Conservation (phyloP, 2,797 vertebrate species). For the Taeniopygia guttata region DNA sequence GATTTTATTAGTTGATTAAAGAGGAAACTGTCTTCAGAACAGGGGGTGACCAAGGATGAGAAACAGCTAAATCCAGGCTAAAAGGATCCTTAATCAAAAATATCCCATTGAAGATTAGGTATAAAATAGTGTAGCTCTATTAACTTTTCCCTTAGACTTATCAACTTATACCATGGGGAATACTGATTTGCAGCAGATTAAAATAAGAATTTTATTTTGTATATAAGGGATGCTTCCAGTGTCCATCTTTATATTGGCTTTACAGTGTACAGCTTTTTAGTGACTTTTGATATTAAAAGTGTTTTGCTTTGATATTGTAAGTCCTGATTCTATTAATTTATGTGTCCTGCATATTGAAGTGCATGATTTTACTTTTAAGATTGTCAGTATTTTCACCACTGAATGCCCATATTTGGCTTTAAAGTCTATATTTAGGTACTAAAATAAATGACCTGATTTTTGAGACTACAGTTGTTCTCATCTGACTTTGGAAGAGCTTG, state of each 20-base stretch:
- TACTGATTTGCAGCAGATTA: not conserved
- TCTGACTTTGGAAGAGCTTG: not conserved
- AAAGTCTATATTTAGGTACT: not conserved
- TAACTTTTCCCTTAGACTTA: not conserved
- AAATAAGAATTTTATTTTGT: not conserved
- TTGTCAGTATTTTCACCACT: not conserved
- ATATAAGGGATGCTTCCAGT: not conserved
- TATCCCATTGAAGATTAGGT: not conserved
- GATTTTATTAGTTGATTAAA: not conserved
- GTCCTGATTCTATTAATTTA: not conserved
- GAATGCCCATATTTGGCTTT: not conserved
- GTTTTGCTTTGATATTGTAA: not conserved
- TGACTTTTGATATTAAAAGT: not conserved
- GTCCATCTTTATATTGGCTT: not conserved
- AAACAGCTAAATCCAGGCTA: not conserved
- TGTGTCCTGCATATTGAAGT: not conserved
- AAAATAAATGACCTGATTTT: slow-evolving; percentile 25
- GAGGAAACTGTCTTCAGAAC: not conserved
- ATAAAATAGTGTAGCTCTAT: not conserved
- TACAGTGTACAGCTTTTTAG: not conserved
- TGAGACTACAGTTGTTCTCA: not conserved
- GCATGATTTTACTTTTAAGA: not conserved
- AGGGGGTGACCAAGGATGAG: not conserved
- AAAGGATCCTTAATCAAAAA: not conserved
- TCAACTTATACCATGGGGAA: not conserved